These are phyloP conservation scores for Amphipyra tragopoginis DNA, from an alignment of 2,888 invertebrate genomes.

Conservation along the genomic window DNA sequence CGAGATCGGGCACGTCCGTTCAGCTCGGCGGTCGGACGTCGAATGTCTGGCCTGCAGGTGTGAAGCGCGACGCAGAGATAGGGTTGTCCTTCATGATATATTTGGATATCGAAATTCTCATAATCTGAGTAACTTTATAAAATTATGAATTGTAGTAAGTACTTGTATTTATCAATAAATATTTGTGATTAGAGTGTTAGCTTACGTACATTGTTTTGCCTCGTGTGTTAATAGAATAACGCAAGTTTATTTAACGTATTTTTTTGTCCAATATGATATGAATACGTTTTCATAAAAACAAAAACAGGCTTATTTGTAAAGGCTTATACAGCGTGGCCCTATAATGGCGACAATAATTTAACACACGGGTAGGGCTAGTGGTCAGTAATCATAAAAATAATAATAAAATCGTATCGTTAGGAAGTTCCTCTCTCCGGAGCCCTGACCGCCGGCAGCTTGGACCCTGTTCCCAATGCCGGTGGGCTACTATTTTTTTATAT, in stretches of 20 bases:
- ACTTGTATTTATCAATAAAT: not conserved
- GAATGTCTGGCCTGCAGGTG: slow-evolving; percentile 75
- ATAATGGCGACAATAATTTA: too few species aligned
- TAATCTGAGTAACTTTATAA: slow-evolving; percentile 15
- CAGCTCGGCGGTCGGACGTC: slow-evolving; percentile 69
- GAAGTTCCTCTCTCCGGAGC: too few species aligned
- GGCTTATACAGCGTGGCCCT: too few species aligned
- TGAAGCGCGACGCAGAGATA: slow-evolving; percentile 52
- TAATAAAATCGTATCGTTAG: too few species aligned
- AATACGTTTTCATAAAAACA: not conserved
- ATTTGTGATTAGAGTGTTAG: not conserved
- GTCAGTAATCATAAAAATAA: too few species aligned
- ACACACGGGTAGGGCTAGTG: too few species aligned
- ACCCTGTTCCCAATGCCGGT: too few species aligned
- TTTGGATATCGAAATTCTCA: slow-evolving; percentile 36
- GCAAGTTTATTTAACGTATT: not conserved
- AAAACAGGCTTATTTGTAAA: too few species aligned
- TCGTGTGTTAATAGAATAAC: not conserved
- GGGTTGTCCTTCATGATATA: slow-evolving; percentile 52
- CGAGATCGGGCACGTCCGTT: slow-evolving; percentile 61
- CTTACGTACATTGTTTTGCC: slow-evolving; percentile 10
- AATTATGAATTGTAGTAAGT: not conserved
- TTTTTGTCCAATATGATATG: too few species aligned
- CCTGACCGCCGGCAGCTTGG: too few species aligned
- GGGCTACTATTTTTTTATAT: too few species aligned